Conservation (phyloP, 2,888 invertebrate species). For the Pinctada fucata region DNA sequence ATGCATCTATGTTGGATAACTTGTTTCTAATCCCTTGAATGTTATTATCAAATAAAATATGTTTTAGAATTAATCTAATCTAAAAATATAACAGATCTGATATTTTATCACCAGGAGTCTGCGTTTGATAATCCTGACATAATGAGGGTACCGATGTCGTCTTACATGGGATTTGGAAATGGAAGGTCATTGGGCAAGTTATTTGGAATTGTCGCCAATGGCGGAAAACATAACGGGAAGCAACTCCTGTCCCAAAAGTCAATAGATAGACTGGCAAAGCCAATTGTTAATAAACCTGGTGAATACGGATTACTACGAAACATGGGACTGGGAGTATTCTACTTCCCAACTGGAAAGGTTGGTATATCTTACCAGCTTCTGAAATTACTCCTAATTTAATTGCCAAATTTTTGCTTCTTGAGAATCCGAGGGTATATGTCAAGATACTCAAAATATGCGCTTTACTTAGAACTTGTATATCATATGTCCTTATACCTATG, state of each 20-base stretch:
- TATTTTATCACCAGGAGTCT: background rate
- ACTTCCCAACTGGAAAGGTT: conserved; percentile 41
- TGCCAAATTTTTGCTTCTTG: too few species aligned
- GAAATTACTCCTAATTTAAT: too few species aligned
- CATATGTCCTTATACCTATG: too few species aligned
- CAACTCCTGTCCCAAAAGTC: conserved; percentile 34
- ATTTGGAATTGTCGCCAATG: conserved; percentile 68
- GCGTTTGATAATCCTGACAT: conserved; percentile 56
- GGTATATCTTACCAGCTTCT: conserved; percentile 7
- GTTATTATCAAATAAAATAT: too few species aligned
- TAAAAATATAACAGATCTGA: too few species aligned
- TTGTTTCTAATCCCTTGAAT: too few species aligned
- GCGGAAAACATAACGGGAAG: conserved; percentile 53
- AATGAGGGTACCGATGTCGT: conserved; percentile 60
- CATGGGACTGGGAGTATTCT: conserved; percentile 41
- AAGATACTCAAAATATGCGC: too few species aligned
- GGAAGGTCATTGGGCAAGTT: conserved; percentile 68
- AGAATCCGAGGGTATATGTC: too few species aligned
- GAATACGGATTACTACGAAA: conserved; percentile 26
- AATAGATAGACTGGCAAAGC: conserved; percentile 25
- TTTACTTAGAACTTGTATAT: too few species aligned
- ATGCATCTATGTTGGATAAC: too few species aligned
- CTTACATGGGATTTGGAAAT: conserved; percentile 68
- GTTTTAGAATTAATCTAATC: too few species aligned
- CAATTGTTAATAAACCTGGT: conserved; percentile 3